These are phyloP conservation scores for Nyctibius grandis DNA, from an alignment of 2,797 vertebrate genomes.

Conservation along the genomic window DNA sequence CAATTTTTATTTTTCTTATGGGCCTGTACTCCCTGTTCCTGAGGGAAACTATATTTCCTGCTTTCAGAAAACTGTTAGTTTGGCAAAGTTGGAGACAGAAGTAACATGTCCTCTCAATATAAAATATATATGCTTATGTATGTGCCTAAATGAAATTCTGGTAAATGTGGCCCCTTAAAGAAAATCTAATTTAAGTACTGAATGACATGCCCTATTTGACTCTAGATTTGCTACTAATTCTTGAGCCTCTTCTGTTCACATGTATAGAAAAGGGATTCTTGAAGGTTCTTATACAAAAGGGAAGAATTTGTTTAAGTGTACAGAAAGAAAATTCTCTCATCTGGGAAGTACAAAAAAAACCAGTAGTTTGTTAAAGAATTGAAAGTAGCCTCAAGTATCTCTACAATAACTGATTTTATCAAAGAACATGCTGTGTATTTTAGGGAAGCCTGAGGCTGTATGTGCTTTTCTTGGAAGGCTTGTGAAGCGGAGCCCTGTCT, in stretches of 20 bases:
- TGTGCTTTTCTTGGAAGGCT: background rate
- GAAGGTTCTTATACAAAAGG: background rate
- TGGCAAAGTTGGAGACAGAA: background rate
- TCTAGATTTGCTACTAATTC: background rate
- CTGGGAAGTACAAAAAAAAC: background rate
- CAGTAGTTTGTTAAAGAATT: background rate
- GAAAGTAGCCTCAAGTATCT: background rate
- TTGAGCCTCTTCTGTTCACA: background rate
- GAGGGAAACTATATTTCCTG: background rate
- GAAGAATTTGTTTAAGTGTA: background rate
- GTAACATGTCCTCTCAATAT: background rate
- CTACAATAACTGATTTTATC: background rate
- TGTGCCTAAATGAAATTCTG: background rate
- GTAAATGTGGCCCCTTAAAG: background rate
- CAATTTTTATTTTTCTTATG: background rate
- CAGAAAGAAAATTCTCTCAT: background rate
- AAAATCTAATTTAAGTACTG: background rate
- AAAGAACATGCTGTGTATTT: accelerated
- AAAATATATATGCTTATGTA: background rate
- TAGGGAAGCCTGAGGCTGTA: background rate
- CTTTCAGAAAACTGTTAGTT: background rate
- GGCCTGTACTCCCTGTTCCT: background rate
- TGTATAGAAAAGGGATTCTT: background rate
- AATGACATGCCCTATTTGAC: background rate
- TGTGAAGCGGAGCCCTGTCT: background rate